Base-by-base conservation (phyloP, 2,113 vertebrate genomes). In the Indri indri region DNA sequence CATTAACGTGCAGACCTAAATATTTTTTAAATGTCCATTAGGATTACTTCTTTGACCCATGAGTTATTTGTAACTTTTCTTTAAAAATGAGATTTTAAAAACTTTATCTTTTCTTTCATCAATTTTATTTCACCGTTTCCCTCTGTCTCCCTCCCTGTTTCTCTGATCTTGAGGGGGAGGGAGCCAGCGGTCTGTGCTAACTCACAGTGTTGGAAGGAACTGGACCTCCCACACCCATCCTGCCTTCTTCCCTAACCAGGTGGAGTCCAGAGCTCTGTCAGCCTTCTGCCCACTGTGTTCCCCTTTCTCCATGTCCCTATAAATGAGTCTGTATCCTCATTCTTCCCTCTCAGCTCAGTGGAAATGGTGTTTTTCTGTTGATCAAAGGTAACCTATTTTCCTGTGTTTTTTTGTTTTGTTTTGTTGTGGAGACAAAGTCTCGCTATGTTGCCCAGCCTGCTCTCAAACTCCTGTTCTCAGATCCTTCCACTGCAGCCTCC, bases 101-200 rank as follows among this genome's bases (percentile, higher is more conserved):
- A 22, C 12, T 6, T 23, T 34, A 17, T 22, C 13, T 90, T 93
- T 90, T 65, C 13, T 57, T 66, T n/a, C 65, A 74, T 68, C 52
- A 40, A 30, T 66, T 91, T 81, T 34, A 57, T 94, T 86, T 74
- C 37, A 73, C 37, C 57, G 10, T 81, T 74, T 87, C 20, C 13
- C 5, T 52, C 8, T 76, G 25, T 50, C 40, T 84, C 27, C 42
- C 47, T 74, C 22, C 52, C n/a, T 89, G 34, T 74, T 61, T 87
- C 22, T 76, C 50, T 22, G 8, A 50, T 42, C 27, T 76, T 45
- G 66, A n/a, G 20, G 23, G 57, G 18, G 18, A 40, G 22, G 50
- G 25, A 85, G 63, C 6, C 10, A 14, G 68, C 23, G 17, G 20
- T 79, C 77, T 42, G 52, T 61, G 16, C 54, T n/a, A 42, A 65